These are phyloP conservation scores for Caenorhabditis tropicalis DNA, from an alignment of 1,140 invertebrate species.

Conservation along the genomic window DNA sequence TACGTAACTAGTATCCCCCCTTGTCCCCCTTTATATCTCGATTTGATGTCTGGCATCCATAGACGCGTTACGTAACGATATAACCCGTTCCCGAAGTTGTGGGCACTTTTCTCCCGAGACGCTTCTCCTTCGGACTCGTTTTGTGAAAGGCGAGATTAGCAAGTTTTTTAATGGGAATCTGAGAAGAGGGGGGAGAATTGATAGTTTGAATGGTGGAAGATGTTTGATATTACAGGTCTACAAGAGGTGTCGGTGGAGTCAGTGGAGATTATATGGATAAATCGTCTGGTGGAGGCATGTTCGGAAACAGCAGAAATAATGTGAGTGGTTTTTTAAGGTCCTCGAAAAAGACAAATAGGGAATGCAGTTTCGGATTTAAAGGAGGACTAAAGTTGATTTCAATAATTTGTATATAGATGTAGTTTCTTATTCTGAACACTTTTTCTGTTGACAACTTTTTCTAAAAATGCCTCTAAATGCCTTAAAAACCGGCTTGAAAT, in stretches of 20 bases:
- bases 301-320: constrained; percentile 51
- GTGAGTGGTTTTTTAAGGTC: neutral
- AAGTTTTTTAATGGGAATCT: neutral
- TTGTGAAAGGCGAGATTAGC: neutral
- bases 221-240: constrained; percentile 59
- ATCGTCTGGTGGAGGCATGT: constrained; percentile 39
- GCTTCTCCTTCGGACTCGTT: neutral
- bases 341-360: no score
- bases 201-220: neutral
- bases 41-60: no score
- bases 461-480: neutral
- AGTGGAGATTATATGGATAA: constrained; percentile 61
- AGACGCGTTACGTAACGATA: neutral
- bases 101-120: neutral
- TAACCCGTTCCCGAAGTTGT: neutral
- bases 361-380: no score
- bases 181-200: neutral
- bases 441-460: no score
- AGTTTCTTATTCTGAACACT: no score
- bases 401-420: no score
- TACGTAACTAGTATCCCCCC: neutral
- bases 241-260: constrained; percentile 64
- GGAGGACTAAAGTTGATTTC: no score
- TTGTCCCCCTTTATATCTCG: neutral
- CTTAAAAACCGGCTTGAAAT: no score